Base-by-base conservation (phyloP, 2,113 vertebrate genomes). In the Nematolebias whitei region DNA sequence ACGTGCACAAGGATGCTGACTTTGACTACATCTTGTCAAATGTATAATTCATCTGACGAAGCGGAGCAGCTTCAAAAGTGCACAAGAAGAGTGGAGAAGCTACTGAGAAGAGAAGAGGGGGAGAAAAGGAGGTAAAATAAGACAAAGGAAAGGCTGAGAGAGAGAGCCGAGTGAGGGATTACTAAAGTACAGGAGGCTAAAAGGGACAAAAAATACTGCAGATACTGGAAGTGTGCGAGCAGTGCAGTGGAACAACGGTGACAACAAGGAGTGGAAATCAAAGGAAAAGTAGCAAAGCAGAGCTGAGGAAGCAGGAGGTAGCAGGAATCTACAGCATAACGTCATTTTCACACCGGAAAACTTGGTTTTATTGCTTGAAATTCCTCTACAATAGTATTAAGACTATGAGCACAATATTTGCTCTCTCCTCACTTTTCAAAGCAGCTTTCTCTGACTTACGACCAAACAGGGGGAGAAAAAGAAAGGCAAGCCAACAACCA, bases 31-130 rank as follows among this genome's bases (percentile, higher is more conserved):
- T 88, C 85, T 80, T 83, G 86, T 84, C 82, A 66, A 71, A 90
- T 91, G 80, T 82, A 89, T 91, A 85, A 90, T 91, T 91, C 69
- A 91, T 88, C 68, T 55, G 68, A 68, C 76, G 69, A 45, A 85
- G 84, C 71, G 84, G 64, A 78, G 82, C 70, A 77, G 80, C 71
- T 80, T 74, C 22, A 50, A 87, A 81, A 85, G 87, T 80, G 71
- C 80, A 76, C 65, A 76, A 71, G 87, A 86, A 54, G 62, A 74
- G 66, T 71, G 47, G 63, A 75, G 71, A 41, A 68, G 77, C 74
- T 75, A 80, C 19, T 29, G 60, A 70, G 76, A 58, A 67, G 51
- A 70, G 26, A 51, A 35, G 58, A 24, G 2, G 63, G 61, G 44
- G 63, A 64, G 49, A 63, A 66, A 73, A 54, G 4, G 63, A 84